Evolutionary conservation across 2,888 invertebrate genomes (phyloP).

Genomic region (Odontocerum albicorne): DNA sequence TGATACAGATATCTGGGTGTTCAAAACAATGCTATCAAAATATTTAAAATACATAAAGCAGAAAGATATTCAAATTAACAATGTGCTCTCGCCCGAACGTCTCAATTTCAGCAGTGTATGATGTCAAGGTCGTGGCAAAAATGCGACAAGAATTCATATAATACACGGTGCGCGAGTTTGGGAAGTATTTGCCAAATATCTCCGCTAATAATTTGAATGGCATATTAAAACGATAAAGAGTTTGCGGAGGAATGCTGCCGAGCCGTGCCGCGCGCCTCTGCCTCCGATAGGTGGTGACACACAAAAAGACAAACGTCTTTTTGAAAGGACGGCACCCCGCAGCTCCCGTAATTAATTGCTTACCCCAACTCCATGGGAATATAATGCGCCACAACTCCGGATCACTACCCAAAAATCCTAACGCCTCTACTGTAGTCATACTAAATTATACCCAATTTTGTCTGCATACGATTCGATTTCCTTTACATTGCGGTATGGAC

Average conservation of each 20-base stretch:
- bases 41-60: background rate
- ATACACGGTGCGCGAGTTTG: background rate
- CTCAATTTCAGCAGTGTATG: background rate
- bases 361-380: constrained; percentile 36
- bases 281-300: constrained; percentile 36
- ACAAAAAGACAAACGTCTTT: constrained; percentile 38
- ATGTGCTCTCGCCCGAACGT: background rate
- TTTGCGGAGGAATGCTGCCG: constrained; percentile 29
- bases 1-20: too few relatives aligned
- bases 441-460: background rate
- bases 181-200: constrained; percentile 3
- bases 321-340: constrained; percentile 37
- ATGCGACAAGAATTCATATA: background rate
- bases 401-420: constrained; percentile 13
- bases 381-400: constrained; percentile 29
- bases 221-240: constrained; percentile 18
- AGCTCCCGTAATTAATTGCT: constrained; percentile 36
- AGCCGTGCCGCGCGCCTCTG: constrained; percentile 29
- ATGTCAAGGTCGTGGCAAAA: background rate
- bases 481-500: too few relatives aligned
- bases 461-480: constrained; percentile 1
- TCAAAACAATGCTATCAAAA: too few relatives aligned
- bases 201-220: constrained; percentile 10
- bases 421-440: background rate
- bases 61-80: background rate